phyloP scores from a whole-genome alignment of 2,888 invertebrate species.

The Acutogordius australiensis region DNA sequence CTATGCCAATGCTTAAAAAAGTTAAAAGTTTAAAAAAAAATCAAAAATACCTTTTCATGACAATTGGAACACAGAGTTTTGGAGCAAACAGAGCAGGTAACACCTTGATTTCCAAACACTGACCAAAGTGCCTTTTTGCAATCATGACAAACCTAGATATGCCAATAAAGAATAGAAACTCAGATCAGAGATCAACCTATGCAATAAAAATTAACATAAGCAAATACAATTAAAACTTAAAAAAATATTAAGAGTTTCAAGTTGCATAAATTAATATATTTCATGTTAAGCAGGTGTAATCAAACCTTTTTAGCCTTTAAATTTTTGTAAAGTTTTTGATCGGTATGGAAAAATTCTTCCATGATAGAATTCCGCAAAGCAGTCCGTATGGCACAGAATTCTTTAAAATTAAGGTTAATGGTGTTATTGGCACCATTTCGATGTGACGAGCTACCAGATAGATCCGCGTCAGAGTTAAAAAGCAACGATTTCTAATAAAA shows the following conservation, averaged over 20 bases:
- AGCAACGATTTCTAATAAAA: too few species aligned
- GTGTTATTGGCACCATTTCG: neutral
- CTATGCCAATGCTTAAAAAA: too few species aligned
- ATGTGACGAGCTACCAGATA: too few species aligned
- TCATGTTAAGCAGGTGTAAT: too few species aligned
- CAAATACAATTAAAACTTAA: too few species aligned
- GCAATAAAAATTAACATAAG: too few species aligned
- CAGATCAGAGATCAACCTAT: too few species aligned
- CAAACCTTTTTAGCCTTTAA: neutral
- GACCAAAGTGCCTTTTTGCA: neutral
- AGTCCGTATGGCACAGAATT: neutral
- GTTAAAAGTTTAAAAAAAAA: too few species aligned
- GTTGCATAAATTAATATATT: too few species aligned
- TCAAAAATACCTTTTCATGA: neutral
- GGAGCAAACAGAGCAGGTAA: neutral
- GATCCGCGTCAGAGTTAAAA: too few species aligned
- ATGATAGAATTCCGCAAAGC: neutral
- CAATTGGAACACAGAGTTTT: neutral
- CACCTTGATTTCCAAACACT: neutral
- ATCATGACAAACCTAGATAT: neutral
- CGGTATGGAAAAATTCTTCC: neutral
- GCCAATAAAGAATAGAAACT: too few species aligned
- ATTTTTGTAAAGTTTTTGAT: neutral
- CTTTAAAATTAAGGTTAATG: neutral
- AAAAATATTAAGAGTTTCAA: too few species aligned